These are phyloP conservation scores for Pimephales promelas DNA, from an alignment of 2,113 vertebrate genomes.

Conservation along the genomic window DNA sequence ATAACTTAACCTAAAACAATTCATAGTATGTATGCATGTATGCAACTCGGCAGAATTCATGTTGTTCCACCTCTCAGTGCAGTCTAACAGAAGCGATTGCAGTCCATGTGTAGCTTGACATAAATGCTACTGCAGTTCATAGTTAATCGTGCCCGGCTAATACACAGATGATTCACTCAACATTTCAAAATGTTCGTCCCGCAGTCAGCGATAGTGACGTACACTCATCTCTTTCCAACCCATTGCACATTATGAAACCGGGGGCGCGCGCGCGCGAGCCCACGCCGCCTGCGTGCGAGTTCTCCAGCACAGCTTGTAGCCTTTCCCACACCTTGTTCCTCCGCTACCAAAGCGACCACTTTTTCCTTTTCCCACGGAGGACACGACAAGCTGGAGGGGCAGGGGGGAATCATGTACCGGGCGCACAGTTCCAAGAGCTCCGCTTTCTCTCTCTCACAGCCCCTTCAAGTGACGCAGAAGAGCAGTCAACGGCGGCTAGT, in stretches of 20 bases:
- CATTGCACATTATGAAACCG: constrained; percentile 25
- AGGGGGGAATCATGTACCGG: constrained; percentile 31
- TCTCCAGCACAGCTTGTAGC: constrained; percentile 7
- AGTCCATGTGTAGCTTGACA: constrained; percentile 27
- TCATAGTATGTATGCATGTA: constrained; percentile 30
- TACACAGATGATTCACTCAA: neutral
- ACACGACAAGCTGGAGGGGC: constrained; percentile 30
- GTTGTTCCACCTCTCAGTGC: constrained; percentile 7
- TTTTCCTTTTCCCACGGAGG: constrained; percentile 31
- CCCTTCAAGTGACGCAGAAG: constrained; percentile 21
- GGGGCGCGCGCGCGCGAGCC: constrained; percentile 34
- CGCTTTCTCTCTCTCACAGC: constrained; percentile 36
- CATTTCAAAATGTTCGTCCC: constrained; percentile 23
- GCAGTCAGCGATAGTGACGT: constrained; percentile 29
- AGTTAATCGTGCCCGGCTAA: neutral
- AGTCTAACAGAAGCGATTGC: constrained; percentile 37
- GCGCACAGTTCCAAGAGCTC: constrained; percentile 33
- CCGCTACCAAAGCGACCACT: constrained; percentile 39
- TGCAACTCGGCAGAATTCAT: neutral
- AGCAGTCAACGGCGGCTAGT: constrained; percentile 39
- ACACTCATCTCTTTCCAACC: neutral
- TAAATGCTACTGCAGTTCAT: neutral
- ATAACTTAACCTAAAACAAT: constrained; percentile 47
- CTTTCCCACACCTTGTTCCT: constrained; percentile 30
- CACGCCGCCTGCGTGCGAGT: constrained; percentile 43